A percentile compares a stretch with the other conserved stretches of the same genome.
These are phyloP conservation scores for Mythimna impura DNA, from an alignment of 2,888 invertebrate genomes.

Conservation along the genomic window DNA sequence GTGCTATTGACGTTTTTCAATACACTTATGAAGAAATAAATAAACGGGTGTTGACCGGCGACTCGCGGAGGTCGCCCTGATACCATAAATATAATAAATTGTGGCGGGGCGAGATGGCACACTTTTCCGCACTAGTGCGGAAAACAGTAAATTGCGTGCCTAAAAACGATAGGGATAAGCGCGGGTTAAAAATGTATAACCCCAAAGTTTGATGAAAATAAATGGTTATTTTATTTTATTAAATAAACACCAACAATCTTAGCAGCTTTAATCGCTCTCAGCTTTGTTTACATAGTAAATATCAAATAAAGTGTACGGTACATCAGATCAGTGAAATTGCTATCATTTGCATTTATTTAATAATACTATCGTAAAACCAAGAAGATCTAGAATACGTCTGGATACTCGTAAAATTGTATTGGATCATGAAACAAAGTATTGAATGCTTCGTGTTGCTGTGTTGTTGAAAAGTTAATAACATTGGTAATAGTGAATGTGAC, in stretches of 20 bases:
- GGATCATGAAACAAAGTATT: conserved; percentile 25
- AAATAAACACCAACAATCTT: not conserved
- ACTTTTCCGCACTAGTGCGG: no score
- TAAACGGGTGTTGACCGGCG: no score
- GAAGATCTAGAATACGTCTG: conserved; percentile 20
- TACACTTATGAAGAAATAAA: no score
- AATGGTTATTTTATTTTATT: not conserved
- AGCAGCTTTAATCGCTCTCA: not conserved
- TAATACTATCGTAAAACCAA: conserved; percentile 21
- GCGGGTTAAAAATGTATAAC: no score
- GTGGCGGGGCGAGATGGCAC: no score
- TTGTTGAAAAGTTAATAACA: not conserved
- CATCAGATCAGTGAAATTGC: conserved; percentile 1
- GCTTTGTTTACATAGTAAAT: conserved; percentile 5
- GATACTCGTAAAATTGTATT: conserved; percentile 28
- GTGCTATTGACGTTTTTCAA: no score
- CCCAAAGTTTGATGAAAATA: no score
- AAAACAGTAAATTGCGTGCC: no score
- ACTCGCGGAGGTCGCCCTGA: no score
- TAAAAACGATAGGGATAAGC: no score
- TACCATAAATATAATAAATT: no score
- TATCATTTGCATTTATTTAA: conserved; percentile 36
- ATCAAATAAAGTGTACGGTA: conserved; percentile 15
- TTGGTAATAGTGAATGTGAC: not conserved
- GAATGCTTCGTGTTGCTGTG: not conserved